Evolutionary conservation across 2,113 vertebrate species (phyloP), one percentile per base, ranked within the genome.

Genomic region (Antigone vipio): DNA sequence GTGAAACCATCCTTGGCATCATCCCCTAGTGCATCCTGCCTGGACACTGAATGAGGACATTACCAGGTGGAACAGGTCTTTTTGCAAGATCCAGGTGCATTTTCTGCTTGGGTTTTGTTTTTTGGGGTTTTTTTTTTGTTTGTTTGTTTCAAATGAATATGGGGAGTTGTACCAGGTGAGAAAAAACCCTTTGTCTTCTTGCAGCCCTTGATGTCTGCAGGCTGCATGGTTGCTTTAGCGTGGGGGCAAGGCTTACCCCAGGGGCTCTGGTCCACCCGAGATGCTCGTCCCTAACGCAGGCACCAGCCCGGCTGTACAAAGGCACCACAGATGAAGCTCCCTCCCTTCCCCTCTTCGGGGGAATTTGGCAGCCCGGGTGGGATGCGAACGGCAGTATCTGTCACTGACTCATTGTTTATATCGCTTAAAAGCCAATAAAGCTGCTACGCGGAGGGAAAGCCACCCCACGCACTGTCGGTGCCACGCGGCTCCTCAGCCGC

Each of bases 381-480:
- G 74, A 87, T 85, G 89, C 63, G 64, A 64, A 42, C 6, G 2
- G 75, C 79, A 67, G 74, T 45, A 85, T 82, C 56, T 88, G 60
- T 79, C 89, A 53, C 79, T 85, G 79, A 88, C 55, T 90, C 75
- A 52, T 15, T 78, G 89, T 60, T 77, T 81, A 32, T 52, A 40
- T 35, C 22, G 2, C 52, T 78, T 58, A 58, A 87, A 89, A 88
- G 55, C 26, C 85, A 92, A 35, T 87, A 87, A 93, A 89, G 91
- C 50, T 94, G 77, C 81, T 47, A 26, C 12, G 1, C 0, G 3
- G 26, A 71, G 52, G 63, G 47, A 52, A 87, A 88, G 47, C 73
- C 81, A 69, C 59, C 63, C 64, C 73, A 69, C 4, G 2, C 30
- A 3, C 40, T 49, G 35, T 24, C 7, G 6, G 55, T 38, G 58